A percentile compares a stretch with the other conserved stretches of the same genome.
Conservation (phyloP, 2,113 vertebrate species). For the Delphinapterus leucas region DNA sequence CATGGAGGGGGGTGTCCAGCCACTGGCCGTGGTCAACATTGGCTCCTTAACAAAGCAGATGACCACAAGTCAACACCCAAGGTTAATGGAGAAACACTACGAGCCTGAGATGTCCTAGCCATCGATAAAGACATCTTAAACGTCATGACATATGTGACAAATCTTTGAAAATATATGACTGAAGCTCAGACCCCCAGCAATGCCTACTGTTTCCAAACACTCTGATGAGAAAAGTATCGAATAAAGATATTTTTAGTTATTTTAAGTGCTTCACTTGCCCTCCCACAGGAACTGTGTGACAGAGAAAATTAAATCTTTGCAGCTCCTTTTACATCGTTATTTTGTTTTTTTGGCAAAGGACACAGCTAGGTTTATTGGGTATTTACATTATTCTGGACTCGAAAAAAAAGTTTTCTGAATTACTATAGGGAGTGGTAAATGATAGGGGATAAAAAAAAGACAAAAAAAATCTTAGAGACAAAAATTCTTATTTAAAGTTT, state of each 20-base stretch:
- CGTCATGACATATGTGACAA: background rate
- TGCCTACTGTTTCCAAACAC: background rate
- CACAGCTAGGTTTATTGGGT: background rate
- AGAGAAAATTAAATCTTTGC: background rate
- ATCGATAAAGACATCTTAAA: background rate
- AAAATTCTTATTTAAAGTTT: conserved; percentile 35
- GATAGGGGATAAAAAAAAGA: background rate
- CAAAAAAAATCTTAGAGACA: background rate
- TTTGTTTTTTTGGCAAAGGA: background rate
- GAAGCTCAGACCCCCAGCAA: background rate
- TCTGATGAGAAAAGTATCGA: background rate
- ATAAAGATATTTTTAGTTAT: background rate
- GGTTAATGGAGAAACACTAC: background rate
- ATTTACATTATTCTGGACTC: background rate
- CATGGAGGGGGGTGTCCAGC: conserved; percentile 89
- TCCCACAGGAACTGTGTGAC: background rate
- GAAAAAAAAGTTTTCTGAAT: background rate
- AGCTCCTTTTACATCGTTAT: background rate
- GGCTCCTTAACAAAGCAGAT: conserved; percentile 85
- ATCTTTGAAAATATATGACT: background rate
- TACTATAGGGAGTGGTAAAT: background rate
- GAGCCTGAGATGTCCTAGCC: background rate
- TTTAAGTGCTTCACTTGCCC: background rate
- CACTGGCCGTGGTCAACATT: conserved; percentile 83
- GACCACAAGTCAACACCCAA: background rate